phyloP scores from a whole-genome alignment of 1,140 invertebrate genomes.

The Saxidomus purpurata region DNA sequence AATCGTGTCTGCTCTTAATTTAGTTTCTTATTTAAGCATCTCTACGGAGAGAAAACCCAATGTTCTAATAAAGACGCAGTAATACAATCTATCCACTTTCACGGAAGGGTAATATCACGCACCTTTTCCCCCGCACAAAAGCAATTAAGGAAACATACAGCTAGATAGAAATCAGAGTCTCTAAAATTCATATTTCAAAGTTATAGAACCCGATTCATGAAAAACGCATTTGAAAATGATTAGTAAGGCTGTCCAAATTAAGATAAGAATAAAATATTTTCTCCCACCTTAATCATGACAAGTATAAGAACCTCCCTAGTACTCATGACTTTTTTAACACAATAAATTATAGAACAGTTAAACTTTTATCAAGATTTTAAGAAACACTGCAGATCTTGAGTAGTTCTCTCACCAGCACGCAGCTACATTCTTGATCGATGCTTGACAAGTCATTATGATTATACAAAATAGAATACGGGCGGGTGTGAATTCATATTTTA shows the following conservation, averaged over 20 bases:
- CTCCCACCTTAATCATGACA: constrained; percentile 12
- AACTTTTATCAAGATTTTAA: background rate
- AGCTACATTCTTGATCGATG: background rate
- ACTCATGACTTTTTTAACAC: background rate
- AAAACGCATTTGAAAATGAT: background rate
- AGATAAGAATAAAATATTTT: background rate
- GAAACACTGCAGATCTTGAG: background rate
- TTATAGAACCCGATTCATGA: background rate
- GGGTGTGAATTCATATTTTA: no score
- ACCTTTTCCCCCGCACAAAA: no score
- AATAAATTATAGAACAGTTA: background rate
- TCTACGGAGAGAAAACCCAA: no score
- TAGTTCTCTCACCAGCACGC: background rate
- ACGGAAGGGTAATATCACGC: no score
- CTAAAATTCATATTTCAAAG: background rate
- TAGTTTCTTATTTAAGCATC: no score
- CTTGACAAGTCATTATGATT: background rate
- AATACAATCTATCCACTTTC: no score
- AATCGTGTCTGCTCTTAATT: no score
- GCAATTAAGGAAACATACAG: no score
- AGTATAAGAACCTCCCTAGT: background rate
- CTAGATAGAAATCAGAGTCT: no score
- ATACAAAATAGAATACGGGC: no score
- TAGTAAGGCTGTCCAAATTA: background rate
- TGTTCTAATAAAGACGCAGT: no score